Base-by-base conservation (phyloP, 2,797 vertebrate species). In the Parotocinclus haroldoi region DNA sequence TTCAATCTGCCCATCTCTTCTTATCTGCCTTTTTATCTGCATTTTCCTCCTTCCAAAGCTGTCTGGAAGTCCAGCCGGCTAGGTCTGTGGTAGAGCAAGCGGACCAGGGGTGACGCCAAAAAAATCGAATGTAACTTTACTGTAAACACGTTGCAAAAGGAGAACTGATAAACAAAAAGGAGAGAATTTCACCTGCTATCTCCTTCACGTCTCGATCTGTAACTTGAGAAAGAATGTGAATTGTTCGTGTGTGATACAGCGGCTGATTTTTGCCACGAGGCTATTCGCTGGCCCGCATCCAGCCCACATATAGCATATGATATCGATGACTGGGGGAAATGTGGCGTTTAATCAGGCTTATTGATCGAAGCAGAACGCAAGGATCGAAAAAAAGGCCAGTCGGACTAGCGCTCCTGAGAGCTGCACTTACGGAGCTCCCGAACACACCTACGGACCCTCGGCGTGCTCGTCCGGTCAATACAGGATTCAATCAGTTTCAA, bases 291-390 rank as follows among this genome's bases (percentile, higher is more conserved):
- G 89, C 89, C 86, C 83, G 80, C 90, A 92, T 93, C 92, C 9
- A 46, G 45, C 27, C 27, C 39, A 64, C 55, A 58, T 89, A 85
- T 86, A 89, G 89, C 86, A 86, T 93, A 90, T 92, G 91, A 91
- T 95, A 95, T 93, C 93, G 93, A 95, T 91, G 91, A 88, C 84
- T 79, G 81, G 64, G 80, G 68, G 80, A 88, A 91, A 90, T 90
- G 91, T 92, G 91, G 91, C 90, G 91, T 95, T 95, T 96, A 96
- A 97, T 96, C 90, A 83, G 92, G 87, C 60, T 64, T 89, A 97
- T 98, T 90, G 95, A 96, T 92, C 91, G 75, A 82, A 88, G 89
- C 88, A 86, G 87, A 48, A 38, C 58, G 19, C 55, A 82, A 83
- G 68, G 80, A 82, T 87, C 83, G 85, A 84, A 86, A 85, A 82